Evolutionary conservation across 2,888 invertebrate species (phyloP).

Genomic region (Ashinkailepas kermadecensis): DNA sequence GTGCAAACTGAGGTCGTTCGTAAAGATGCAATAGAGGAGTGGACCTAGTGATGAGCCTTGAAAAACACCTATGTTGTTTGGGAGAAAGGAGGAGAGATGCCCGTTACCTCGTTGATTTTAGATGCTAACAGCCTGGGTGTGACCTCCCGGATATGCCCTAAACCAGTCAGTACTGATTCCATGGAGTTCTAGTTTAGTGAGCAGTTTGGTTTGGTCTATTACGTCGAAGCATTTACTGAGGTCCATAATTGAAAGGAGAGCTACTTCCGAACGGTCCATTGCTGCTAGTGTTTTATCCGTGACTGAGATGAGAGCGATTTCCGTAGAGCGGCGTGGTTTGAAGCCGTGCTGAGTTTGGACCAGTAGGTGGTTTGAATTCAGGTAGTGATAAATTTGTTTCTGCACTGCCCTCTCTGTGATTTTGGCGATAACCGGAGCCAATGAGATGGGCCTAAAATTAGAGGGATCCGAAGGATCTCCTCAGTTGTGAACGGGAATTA

Average conservation of each 20-base stretch:
- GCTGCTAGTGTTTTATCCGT: neutral
- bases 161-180: neutral
- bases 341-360: neutral
- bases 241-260: neutral
- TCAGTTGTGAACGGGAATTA: neutral
- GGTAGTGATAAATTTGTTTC: neutral
- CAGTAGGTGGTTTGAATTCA: neutral
- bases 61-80: neutral
- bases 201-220: neutral
- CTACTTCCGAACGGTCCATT: neutral
- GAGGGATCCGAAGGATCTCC: neutral
- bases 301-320: neutral
- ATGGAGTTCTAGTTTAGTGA: neutral
- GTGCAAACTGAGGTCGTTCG: neutral
- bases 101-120: neutral
- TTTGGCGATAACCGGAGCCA: neutral
- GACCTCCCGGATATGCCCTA: neutral
- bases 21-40: neutral
- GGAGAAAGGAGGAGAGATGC: neutral
- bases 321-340: neutral
- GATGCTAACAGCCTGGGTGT: neutral
- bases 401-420: neutral
- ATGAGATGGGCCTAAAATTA: neutral
- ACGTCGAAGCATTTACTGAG: neutral
- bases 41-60: neutral